Evolutionary conservation across 2,888 invertebrate species (phyloP).

Genomic region (Ypsolopha scabrella): DNA sequence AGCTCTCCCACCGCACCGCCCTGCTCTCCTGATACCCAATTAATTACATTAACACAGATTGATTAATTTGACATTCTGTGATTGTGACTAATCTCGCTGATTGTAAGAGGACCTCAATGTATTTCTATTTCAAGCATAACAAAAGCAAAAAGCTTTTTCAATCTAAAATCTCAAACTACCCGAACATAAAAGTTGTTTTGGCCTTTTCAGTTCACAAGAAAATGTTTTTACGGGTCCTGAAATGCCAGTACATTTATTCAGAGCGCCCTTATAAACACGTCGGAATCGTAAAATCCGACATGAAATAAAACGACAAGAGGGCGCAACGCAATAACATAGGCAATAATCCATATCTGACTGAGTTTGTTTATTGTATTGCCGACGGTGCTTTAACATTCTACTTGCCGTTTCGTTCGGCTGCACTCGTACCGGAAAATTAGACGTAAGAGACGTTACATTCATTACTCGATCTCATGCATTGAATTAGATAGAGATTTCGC

Average conservation of each 20-base stretch:
- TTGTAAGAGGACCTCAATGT: neutral
- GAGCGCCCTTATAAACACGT: neutral
- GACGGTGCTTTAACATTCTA: neutral
- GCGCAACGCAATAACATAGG: neutral
- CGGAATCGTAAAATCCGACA: neutral
- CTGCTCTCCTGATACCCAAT: conserved; percentile 2
- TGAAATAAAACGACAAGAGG: neutral
- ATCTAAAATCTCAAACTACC: neutral
- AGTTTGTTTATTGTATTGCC: conserved; percentile 1
- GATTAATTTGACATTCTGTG: neutral
- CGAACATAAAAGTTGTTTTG: neutral
- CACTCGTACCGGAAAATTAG: too few species aligned
- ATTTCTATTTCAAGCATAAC: neutral
- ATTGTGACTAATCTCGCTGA: neutral
- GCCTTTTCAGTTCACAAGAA: neutral
- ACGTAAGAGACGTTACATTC: too few species aligned
- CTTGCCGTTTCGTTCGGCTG: too few species aligned
- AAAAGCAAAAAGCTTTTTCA: neutral
- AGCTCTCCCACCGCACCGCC: conserved; percentile 11
- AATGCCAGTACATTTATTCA: neutral
- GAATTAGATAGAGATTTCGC: too few species aligned
- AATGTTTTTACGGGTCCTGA: neutral
- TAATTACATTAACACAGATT: conserved; percentile 4
- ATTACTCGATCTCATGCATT: too few species aligned
- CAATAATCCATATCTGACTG: conserved; percentile 1